Base-by-base conservation (phyloP, 2,888 invertebrate species). In the Agrotis puta region DNA sequence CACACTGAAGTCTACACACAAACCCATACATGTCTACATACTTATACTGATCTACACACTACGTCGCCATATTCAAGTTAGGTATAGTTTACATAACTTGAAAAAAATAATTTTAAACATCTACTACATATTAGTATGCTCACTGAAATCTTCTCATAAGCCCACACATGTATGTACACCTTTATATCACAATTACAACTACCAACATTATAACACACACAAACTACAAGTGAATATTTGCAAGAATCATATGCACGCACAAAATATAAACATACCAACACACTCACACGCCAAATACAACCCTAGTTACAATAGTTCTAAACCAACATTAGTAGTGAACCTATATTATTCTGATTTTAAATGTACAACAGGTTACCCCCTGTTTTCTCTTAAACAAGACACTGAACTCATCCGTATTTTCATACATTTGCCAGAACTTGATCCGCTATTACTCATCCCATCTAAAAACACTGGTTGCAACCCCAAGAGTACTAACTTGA, bases 401-500 rank as follows among this genome's bases (percentile, higher is more conserved):
- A 9, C 18, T 51, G 16, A 33, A 53, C 18, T 54, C 18, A 54
- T n/a, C 22, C 9, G 20, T 45, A 18, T 16, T 18, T 24, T 18
- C 4, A 54, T 64, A 43, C 22, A 45, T 53, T 54, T 54, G 18
- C 53, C 24, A 5, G 18, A 18, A 51, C 53, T 22, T 54, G 16
- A 64, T 39, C 64, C 33, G n/a, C 20, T 47, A 18, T 39, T 33
- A 43, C 24, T 20, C 18, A 48, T 58, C 18, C 20, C 14, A 47
- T 27, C 45, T 14, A 39, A 56, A 47, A 56, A 48, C 64, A 47
- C 56, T 57, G 39, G 48, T 47, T 56, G 64, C 64, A 64, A 64
- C 56, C 64, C 56, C 20, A 27, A 64, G 54, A 56, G 56, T 57
- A 39, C 33, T 65, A 65, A 65, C 27, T 48, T 57, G 14, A 57